These are phyloP conservation scores for Suricata suricatta DNA, from an alignment of 2,113 vertebrate species.

Conservation along the genomic window DNA sequence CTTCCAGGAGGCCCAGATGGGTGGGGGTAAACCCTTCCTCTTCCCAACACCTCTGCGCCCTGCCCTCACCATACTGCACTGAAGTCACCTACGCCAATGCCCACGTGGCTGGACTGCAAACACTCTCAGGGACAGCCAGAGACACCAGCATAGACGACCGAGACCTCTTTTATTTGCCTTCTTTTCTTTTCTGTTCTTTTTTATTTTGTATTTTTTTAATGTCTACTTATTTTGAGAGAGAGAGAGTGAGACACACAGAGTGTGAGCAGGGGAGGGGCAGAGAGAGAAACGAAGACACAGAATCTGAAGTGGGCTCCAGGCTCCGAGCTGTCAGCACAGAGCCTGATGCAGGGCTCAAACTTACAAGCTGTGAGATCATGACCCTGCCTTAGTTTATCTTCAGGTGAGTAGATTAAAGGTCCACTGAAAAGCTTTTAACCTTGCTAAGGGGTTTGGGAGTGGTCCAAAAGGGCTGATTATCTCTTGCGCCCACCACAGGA, in stretches of 20 bases:
- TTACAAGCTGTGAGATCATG: too few relatives aligned
- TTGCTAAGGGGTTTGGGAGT: not conserved
- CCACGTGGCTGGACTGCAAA: not conserved
- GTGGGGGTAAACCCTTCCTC: not conserved
- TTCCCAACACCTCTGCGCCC: not conserved
- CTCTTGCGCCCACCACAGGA: not conserved
- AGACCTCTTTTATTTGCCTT: not conserved
- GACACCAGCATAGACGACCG: not conserved
- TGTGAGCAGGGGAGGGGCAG: too few relatives aligned
- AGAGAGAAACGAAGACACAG: too few relatives aligned
- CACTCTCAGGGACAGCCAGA: not conserved
- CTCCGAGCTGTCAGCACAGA: too few relatives aligned
- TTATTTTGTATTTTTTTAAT: too few relatives aligned
- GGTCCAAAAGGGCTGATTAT: not conserved
- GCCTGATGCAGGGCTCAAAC: too few relatives aligned
- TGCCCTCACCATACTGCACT: fast-evolving
- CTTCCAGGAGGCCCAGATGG: not conserved
- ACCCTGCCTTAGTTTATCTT: not conserved
- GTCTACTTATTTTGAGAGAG: too few relatives aligned
- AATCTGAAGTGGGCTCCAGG: too few relatives aligned
- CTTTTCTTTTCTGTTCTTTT: not conserved
- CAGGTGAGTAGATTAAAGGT: not conserved
- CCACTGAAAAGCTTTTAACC: not conserved
- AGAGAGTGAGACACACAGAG: too few relatives aligned
- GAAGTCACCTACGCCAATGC: not conserved